Conservation (phyloP, 2,888 invertebrate species). For the Mesorhabditis belari region DNA sequence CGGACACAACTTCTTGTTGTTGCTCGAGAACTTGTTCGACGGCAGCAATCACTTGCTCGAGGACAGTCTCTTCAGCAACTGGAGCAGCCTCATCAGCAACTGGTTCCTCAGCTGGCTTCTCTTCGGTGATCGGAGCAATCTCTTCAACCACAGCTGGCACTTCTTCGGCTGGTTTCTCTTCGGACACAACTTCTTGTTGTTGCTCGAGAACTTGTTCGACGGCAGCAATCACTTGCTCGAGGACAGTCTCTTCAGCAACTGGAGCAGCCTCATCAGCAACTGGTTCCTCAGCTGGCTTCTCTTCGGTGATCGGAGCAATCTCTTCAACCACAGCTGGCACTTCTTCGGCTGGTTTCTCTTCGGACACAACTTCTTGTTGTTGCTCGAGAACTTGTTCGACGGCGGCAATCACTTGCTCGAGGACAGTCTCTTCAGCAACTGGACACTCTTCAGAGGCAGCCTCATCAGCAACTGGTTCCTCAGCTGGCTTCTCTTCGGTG, state of each 20-base stretch:
- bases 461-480: not conserved
- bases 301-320: too few relatives aligned
- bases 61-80: not conserved
- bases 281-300: not conserved
- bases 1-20: not conserved
- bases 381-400: too few relatives aligned
- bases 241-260: not conserved
- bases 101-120: not conserved
- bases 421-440: not conserved
- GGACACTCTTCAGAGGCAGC: not conserved
- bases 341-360: not conserved
- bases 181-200: not conserved
- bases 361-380: not conserved
- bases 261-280: not conserved
- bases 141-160: not conserved
- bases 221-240: not conserved
- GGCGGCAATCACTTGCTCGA: not conserved
- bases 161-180: not conserved
- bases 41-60: not conserved
- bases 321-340: not conserved
- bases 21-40: too few relatives aligned
- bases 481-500: not conserved
- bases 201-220: too few relatives aligned
- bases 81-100: not conserved
- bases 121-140: not conserved